Percentiles rank a stretch among this genome's conserved stretches.
phyloP scores from a whole-genome alignment of 2,888 invertebrate genomes.

The Troides oblongomaculatus region DNA sequence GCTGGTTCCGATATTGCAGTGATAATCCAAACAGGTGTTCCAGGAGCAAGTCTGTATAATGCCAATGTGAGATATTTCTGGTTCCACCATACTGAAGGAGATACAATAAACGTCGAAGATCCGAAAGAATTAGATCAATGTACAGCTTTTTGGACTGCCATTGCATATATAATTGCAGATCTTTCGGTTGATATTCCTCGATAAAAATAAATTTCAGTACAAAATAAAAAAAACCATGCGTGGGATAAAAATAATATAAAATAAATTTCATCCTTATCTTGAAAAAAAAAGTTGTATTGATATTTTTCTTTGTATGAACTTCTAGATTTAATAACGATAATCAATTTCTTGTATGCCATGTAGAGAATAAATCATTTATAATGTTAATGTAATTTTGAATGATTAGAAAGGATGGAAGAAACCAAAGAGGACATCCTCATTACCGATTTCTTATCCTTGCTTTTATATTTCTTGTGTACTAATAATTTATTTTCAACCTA shows the following conservation, averaged over 20 bases:
- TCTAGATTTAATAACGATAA: neutral
- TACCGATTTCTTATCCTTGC: too few relatives aligned
- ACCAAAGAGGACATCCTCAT: too few relatives aligned
- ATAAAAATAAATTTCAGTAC: constrained; percentile 33
- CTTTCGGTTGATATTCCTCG: constrained; percentile 84
- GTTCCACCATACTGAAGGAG: constrained; percentile 89
- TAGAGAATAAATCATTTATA: too few relatives aligned
- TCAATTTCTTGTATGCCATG: neutral
- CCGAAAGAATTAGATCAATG: constrained; percentile 85
- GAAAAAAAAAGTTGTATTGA: neutral
- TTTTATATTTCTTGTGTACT: too few relatives aligned
- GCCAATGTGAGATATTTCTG: constrained; percentile 84
- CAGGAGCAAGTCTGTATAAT: constrained; percentile 85
- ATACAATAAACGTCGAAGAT: constrained; percentile 88
- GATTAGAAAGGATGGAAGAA: too few relatives aligned
- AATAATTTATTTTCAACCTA: too few relatives aligned
- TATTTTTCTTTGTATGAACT: neutral
- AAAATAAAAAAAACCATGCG: too few relatives aligned
- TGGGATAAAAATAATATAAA: too few relatives aligned
- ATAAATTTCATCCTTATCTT: too few relatives aligned
- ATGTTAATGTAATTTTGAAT: too few relatives aligned
- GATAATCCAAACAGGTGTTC: constrained; percentile 83
- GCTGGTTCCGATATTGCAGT: constrained; percentile 86
- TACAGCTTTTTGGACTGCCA: constrained; percentile 88
- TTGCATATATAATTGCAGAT: constrained; percentile 89